Evolutionary conservation across 2,113 vertebrate species (phyloP).

Genomic region (Cyphomyrus discorhynchus): DNA sequence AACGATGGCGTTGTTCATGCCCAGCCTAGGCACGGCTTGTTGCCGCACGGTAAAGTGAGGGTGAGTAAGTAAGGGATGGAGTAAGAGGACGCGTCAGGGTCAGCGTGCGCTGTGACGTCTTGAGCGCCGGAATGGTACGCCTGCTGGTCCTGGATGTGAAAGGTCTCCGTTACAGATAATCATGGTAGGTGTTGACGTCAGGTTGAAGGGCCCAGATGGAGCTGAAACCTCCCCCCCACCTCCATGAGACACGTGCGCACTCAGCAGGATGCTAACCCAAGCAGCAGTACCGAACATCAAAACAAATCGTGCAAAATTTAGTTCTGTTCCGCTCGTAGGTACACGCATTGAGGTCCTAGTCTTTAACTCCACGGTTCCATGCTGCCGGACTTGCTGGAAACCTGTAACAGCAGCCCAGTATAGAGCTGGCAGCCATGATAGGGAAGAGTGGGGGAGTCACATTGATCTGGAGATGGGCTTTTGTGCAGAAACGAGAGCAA

Average conservation of each 20-base stretch:
- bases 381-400: neutral
- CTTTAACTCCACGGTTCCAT: neutral
- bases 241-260: neutral
- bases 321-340: neutral
- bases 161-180: neutral
- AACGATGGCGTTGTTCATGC: neutral
- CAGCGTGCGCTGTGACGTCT: neutral
- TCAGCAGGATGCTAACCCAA: neutral
- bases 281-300: neutral
- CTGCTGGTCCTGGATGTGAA: neutral
- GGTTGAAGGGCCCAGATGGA: neutral
- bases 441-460: neutral
- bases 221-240: neutral
- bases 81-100: neutral
- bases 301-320: neutral
- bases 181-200: neutral
- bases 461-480: neutral
- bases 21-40: neutral
- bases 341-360: neutral
- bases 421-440: neutral
- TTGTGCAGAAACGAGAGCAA: neutral
- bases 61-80: neutral
- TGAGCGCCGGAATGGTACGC: neutral
- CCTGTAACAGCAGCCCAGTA: neutral
- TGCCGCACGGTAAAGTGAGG: neutral